Evolutionary conservation across 2,888 invertebrate species (phyloP).

Genomic region (Anthrax anthrax): DNA sequence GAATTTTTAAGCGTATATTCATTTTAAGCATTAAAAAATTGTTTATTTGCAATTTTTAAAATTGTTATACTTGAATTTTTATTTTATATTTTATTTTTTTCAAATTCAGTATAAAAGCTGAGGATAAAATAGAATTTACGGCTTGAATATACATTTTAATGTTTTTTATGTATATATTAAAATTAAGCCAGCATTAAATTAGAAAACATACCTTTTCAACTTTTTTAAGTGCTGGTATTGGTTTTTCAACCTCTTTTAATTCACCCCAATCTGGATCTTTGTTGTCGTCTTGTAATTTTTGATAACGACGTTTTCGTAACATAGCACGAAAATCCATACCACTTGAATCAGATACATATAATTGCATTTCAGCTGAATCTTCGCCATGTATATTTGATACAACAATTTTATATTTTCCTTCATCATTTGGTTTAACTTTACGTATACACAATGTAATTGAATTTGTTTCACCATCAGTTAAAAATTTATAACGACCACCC

Average conservation of each 20-base stretch:
- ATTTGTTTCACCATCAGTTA: conserved; percentile 88
- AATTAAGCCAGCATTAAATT: too few relatives aligned
- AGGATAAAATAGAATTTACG: too few relatives aligned
- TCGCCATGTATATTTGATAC: conserved; percentile 89
- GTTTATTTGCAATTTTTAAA: too few relatives aligned
- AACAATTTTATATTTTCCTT: conserved; percentile 86
- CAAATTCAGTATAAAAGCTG: too few relatives aligned
- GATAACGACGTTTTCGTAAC: conserved; percentile 91
- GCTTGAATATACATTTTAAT: too few relatives aligned
- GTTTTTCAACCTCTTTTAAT: conserved; percentile 81
- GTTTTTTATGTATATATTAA: too few relatives aligned
- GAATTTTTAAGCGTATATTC: too few relatives aligned
- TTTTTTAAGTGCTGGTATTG: conserved; percentile 74
- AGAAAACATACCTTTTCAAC: conserved; percentile 79
- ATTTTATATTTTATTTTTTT: too few relatives aligned
- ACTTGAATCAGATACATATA: conserved; percentile 94
- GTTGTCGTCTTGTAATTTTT: conserved; percentile 83
- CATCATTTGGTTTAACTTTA: conserved; percentile 93
- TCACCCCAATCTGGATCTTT: conserved; percentile 88
- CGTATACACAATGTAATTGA: conserved; percentile 87
- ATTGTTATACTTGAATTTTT: too few relatives aligned
- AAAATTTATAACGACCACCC: conserved; percentile 87
- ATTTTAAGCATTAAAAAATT: too few relatives aligned
- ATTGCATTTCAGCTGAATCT: conserved; percentile 88
- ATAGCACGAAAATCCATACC: conserved; percentile 98